These are phyloP conservation scores for Esox lucius DNA, from an alignment of 2,797 vertebrate genomes.

Conservation along the genomic window DNA sequence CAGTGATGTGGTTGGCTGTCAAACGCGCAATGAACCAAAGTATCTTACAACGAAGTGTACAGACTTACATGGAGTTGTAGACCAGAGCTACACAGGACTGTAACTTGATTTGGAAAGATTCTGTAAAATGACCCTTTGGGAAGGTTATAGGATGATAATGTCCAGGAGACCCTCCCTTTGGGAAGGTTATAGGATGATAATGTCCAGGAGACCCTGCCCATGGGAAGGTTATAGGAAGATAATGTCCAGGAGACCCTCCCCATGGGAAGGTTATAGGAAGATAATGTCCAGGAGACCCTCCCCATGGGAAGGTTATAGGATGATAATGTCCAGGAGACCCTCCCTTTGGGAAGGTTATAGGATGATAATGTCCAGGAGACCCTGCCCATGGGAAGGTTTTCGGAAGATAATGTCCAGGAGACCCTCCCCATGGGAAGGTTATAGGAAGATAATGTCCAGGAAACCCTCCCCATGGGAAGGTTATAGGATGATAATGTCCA, in stretches of 20 bases:
- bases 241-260: background rate
- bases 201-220: too few relatives aligned
- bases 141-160: background rate
- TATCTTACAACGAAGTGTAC: too few relatives aligned
- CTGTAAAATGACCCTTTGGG: background rate
- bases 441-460: too few relatives aligned
- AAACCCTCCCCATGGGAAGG: background rate
- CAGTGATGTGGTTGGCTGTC: too few relatives aligned
- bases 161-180: background rate
- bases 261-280: too few relatives aligned
- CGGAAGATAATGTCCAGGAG: background rate
- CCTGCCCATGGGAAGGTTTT: background rate
- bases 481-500: too few relatives aligned
- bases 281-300: too few relatives aligned
- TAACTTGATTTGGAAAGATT: conserved; percentile 6
- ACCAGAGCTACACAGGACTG: background rate
- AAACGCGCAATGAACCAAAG: too few relatives aligned
- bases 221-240: too few relatives aligned
- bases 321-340: too few relatives aligned
- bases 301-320: too few relatives aligned
- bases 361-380: background rate
- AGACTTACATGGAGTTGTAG: background rate
- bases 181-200: background rate
- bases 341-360: background rate
- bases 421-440: background rate